phyloP scores from a whole-genome alignment of 2,797 vertebrate genomes.

The Oceanodroma leucorhoa region DNA sequence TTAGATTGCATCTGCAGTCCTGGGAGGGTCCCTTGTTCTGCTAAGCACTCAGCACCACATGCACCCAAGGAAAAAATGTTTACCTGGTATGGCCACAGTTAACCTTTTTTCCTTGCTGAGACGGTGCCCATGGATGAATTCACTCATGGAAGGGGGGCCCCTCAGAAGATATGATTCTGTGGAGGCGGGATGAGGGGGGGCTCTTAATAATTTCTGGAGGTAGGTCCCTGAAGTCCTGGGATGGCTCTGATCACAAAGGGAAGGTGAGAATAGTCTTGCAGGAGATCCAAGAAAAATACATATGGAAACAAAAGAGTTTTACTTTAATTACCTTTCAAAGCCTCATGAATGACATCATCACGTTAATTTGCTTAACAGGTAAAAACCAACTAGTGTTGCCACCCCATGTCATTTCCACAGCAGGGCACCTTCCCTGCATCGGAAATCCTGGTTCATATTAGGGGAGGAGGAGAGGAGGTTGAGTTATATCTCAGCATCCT shows the following conservation, averaged over 20 bases:
- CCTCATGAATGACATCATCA: constrained; percentile 73
- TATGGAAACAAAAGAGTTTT: constrained; percentile 84
- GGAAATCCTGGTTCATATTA: constrained; percentile 40
- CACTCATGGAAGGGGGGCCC: constrained; percentile 80
- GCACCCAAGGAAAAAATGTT: constrained; percentile 83
- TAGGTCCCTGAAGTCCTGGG: constrained; percentile 83
- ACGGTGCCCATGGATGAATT: constrained; percentile 81
- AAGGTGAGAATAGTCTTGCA: constrained; percentile 86
- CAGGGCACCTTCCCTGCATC: constrained; percentile 23
- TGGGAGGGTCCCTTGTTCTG: constrained; percentile 19
- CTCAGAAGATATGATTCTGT: constrained; percentile 82
- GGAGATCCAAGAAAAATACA: constrained; percentile 84
- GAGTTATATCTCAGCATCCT: not conserved
- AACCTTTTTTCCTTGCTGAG: constrained; percentile 85
- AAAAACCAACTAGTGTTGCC: constrained; percentile 43
- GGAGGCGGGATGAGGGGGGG: constrained; percentile 78
- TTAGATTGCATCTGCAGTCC: constrained; percentile 47
- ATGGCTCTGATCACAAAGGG: constrained; percentile 85
- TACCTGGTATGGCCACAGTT: constrained; percentile 82
- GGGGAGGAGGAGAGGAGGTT: constrained; percentile 36
- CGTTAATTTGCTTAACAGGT: constrained; percentile 60
- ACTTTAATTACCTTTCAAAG: constrained; percentile 81
- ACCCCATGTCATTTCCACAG: constrained; percentile 47
- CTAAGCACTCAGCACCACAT: constrained; percentile 76
- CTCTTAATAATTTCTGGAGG: constrained; percentile 81